Evolutionary conservation across 2,888 invertebrate species (phyloP).

Genomic region (Amorpha juglandis): DNA sequence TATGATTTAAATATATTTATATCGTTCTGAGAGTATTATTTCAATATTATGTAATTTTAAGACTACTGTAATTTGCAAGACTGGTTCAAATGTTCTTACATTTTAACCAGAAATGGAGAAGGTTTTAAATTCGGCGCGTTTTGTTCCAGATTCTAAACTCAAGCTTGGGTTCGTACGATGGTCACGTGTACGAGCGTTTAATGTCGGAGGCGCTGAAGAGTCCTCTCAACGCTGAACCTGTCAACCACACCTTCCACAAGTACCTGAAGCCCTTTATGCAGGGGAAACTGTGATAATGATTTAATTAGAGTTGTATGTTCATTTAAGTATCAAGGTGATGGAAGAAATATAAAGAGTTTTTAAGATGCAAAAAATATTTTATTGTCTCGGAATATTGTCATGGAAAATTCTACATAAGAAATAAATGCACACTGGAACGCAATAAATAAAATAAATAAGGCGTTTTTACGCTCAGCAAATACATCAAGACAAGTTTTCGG

Average conservation of each 20-base stretch:
- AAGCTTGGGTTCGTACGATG: conserved; percentile 91
- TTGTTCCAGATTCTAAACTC: conserved; percentile 84
- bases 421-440: conserved; percentile 36
- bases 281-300: conserved; percentile 83
- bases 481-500: conserved; percentile 77
- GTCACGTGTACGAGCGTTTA: conserved; percentile 91
- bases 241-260: conserved; percentile 89
- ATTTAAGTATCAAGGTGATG: conserved; percentile 3
- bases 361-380: conserved; percentile 7
- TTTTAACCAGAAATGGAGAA: neutral
- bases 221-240: conserved; percentile 91
- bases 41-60: no score
- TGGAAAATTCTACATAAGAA: conserved; percentile 32
- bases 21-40: no score
- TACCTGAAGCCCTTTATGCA: conserved; percentile 92
- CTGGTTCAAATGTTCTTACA: neutral
- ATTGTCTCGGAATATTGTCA: conserved; percentile 25
- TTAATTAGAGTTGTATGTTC: neutral
- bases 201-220: conserved; percentile 92
- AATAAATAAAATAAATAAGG: conserved; percentile 51
- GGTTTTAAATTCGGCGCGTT: no score
- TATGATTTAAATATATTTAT: conserved; percentile 55
- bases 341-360: conserved; percentile 8
- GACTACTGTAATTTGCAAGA: no score
- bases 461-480: conserved; percentile 59